A percentile compares a stretch with the other conserved stretches of the same genome.
These are phyloP conservation scores for Danionella cerebrum DNA, from an alignment of 2,113 vertebrate genomes.

Conservation along the genomic window DNA sequence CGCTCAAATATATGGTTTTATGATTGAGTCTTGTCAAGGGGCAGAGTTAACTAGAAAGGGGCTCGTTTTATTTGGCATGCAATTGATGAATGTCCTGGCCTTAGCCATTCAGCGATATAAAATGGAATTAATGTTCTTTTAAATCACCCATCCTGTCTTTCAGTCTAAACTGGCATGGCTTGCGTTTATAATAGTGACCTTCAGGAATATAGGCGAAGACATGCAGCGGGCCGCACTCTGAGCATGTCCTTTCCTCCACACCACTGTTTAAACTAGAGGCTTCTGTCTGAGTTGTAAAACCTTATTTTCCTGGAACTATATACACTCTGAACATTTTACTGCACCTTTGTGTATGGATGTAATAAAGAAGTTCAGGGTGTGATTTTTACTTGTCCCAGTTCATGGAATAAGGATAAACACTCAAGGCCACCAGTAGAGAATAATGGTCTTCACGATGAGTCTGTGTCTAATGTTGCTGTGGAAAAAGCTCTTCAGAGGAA, in stretches of 20 bases:
- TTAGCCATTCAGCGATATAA: constrained; percentile 30
- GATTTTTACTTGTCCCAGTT: constrained; percentile 57
- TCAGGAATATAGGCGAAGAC: not conserved
- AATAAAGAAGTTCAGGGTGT: constrained; percentile 47
- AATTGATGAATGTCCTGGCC: constrained; percentile 12
- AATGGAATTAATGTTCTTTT: constrained; percentile 14
- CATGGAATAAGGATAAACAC: constrained; percentile 57
- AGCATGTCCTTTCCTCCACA: not conserved
- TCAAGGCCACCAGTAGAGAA: constrained; percentile 49
- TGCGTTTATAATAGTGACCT: not conserved
- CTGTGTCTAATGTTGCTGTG: constrained; percentile 33
- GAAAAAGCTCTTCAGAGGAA: constrained; percentile 38
- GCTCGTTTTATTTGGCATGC: constrained; percentile 13
- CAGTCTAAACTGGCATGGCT: not conserved
- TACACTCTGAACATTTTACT: constrained; percentile 56
- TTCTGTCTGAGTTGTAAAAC: constrained; percentile 13
- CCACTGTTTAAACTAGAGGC: not conserved
- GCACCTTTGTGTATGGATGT: constrained; percentile 51
- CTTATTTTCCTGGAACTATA: constrained; percentile 49
- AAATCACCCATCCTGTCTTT: not conserved
- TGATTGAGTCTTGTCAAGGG: constrained; percentile 28
- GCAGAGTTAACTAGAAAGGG: constrained; percentile 21
- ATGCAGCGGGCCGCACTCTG: constrained; percentile 11
- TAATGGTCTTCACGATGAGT: constrained; percentile 15
- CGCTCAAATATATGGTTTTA: constrained; percentile 32